Conservation (phyloP, 2,113 vertebrate genomes). For the Indri indri region DNA sequence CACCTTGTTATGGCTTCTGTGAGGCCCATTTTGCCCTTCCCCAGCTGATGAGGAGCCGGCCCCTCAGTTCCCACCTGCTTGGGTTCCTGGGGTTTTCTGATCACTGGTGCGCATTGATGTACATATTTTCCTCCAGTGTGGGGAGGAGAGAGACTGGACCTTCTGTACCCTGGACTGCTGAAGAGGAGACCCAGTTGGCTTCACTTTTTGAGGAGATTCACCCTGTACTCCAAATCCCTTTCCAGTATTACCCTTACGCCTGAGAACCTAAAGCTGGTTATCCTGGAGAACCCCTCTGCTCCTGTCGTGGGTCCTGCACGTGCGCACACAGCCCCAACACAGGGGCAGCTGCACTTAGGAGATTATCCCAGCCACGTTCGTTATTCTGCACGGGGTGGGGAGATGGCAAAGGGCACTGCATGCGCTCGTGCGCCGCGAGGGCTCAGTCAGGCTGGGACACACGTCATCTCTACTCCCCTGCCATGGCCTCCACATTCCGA, state of each 20-base stretch:
- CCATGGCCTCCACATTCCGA: not conserved
- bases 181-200: conserved; percentile 64
- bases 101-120: conserved; percentile 70
- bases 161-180: conserved; percentile 58
- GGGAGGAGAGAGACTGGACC: conserved; percentile 63
- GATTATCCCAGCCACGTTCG: conserved; percentile 11
- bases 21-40: conserved; percentile 78
- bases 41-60: conserved; percentile 72
- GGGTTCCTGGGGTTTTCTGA: conserved; percentile 56
- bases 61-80: conserved; percentile 55
- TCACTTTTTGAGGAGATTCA: conserved; percentile 59
- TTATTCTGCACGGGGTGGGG: not conserved
- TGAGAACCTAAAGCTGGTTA: conserved; percentile 59
- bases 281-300: conserved; percentile 25
- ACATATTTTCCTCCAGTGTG: conserved; percentile 64
- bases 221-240: conserved; percentile 42
- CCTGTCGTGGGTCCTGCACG: not conserved
- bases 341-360: conserved; percentile 34
- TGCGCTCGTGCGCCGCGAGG: conserved; percentile 61
- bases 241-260: conserved; percentile 38
- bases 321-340: not conserved
- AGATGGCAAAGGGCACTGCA: not conserved
- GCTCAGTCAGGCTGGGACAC: conserved; percentile 46
- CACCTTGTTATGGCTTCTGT: conserved; percentile 84
- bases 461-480: not conserved